These are phyloP conservation scores for Zootermopsis nevadensis DNA, from an alignment of 2,888 invertebrate species.

Conservation along the genomic window DNA sequence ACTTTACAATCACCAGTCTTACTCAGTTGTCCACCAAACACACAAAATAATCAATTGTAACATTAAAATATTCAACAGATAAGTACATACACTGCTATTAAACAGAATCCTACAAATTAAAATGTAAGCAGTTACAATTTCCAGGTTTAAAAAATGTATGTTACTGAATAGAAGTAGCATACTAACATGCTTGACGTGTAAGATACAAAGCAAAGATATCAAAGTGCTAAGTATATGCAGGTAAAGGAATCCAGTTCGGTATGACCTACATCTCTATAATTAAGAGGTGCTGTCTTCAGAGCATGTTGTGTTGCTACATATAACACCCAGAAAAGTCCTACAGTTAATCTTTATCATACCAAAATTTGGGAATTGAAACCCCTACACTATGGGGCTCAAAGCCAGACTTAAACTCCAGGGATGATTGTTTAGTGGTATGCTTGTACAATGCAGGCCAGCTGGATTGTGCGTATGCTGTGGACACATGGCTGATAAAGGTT, in stretches of 20 bases:
- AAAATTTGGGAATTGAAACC: too few relatives aligned
- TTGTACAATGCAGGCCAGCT: too few relatives aligned
- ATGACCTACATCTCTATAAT: not conserved
- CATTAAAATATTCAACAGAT: not conserved
- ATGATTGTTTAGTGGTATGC: too few relatives aligned
- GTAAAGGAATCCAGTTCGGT: not conserved
- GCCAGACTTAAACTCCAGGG: too few relatives aligned
- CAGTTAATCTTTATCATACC: too few relatives aligned
- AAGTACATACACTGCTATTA: not conserved
- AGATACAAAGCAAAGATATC: not conserved
- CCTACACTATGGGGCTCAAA: too few relatives aligned
- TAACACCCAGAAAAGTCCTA: too few relatives aligned
- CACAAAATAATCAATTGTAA: not conserved
- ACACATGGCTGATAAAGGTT: too few relatives aligned
- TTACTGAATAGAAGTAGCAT: not conserved
- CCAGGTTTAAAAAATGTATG: not conserved
- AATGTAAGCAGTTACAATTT: constrained; percentile 1
- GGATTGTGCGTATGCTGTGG: too few relatives aligned
- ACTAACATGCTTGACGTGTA: not conserved
- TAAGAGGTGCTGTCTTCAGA: not conserved
- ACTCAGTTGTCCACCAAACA: not conserved
- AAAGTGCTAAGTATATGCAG: not conserved
- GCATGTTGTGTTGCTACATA: too few relatives aligned
- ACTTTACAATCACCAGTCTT: not conserved
- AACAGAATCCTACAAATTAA: not conserved